phyloP scores from a whole-genome alignment of 1,140 invertebrate genomes.

The Drosophila insularis region DNA sequence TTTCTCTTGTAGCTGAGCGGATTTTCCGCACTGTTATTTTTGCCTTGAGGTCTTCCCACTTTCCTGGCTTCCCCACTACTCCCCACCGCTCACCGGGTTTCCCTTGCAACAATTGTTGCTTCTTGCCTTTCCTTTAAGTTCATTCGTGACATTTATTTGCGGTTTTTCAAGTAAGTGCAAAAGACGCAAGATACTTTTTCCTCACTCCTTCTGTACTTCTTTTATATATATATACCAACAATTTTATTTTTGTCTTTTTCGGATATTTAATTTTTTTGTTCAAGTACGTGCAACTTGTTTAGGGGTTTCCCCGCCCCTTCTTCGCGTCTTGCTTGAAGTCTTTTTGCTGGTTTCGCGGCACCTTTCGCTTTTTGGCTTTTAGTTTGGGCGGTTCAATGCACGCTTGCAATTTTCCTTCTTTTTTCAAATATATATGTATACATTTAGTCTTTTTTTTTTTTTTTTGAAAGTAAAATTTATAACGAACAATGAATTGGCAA shows the following conservation, averaged over 20 bases:
- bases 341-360: conserved; percentile 35
- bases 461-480: conserved; percentile 56
- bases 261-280: conserved; percentile 33
- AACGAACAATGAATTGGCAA: conserved; percentile 51
- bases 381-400: conserved; percentile 62
- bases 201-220: conserved; percentile 21
- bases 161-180: conserved; percentile 40
- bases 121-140: conserved; percentile 55
- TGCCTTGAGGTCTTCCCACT: conserved; percentile 21
- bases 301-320: conserved; percentile 5
- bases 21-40: conserved; percentile 65
- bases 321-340: background rate
- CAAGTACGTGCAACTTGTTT: conserved; percentile 73
- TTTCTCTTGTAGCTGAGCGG: conserved; percentile 38
- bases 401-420: conserved; percentile 25
- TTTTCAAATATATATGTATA: conserved; percentile 6
- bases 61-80: background rate
- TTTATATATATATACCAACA: conserved; percentile 10
- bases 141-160: conserved; percentile 75
- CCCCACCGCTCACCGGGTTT: background rate
- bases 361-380: conserved; percentile 63
- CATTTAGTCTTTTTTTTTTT: conserved; percentile 10
- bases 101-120: conserved; percentile 62
- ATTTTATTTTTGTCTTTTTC: background rate
- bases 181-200: conserved; percentile 21